phyloP scores from a whole-genome alignment of 2,888 invertebrate species.

The Perithous albicinctus region DNA sequence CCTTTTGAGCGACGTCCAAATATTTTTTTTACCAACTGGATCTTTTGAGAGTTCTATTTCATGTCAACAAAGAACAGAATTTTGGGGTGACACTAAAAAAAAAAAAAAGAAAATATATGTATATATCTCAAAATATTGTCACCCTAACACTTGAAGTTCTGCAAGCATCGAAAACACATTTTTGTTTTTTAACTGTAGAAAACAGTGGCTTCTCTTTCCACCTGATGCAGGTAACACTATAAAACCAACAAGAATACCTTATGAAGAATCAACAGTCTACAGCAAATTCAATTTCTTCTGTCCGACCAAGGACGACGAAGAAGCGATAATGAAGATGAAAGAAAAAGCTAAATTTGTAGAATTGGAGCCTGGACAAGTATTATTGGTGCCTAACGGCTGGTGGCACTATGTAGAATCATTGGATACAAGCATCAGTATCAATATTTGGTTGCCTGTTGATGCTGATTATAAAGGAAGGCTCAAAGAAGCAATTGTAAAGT shows the following conservation, averaged over 20 bases:
- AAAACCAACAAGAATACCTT: constrained; percentile 94
- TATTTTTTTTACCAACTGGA: no score
- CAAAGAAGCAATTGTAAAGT: constrained; percentile 81
- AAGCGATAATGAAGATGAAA: constrained; percentile 84
- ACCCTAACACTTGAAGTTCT: not conserved
- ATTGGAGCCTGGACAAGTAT: constrained; percentile 93
- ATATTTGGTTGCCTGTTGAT: constrained; percentile 92
- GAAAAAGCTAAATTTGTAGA: constrained; percentile 87
- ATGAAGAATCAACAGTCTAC: constrained; percentile 98
- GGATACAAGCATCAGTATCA: constrained; percentile 87
- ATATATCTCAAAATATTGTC: no score
- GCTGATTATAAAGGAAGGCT: constrained; percentile 78
- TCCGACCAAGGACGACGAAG: constrained; percentile 86
- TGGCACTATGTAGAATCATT: constrained; percentile 97
- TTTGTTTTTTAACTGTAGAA: constrained; percentile 86
- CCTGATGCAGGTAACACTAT: constrained; percentile 89
- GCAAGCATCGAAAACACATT: not conserved
- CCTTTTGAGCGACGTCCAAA: no score
- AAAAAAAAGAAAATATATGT: no score
- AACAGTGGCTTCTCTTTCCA: constrained; percentile 96
- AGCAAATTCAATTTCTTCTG: constrained; percentile 93
- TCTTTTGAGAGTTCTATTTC: no score
- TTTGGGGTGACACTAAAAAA: no score
- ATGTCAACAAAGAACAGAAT: no score
- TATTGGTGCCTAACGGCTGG: constrained; percentile 96